A percentile compares a stretch with the other conserved stretches of the same genome.
Conservation (phyloP, 2,113 vertebrate genomes). For the Microtus ochrogaster region DNA sequence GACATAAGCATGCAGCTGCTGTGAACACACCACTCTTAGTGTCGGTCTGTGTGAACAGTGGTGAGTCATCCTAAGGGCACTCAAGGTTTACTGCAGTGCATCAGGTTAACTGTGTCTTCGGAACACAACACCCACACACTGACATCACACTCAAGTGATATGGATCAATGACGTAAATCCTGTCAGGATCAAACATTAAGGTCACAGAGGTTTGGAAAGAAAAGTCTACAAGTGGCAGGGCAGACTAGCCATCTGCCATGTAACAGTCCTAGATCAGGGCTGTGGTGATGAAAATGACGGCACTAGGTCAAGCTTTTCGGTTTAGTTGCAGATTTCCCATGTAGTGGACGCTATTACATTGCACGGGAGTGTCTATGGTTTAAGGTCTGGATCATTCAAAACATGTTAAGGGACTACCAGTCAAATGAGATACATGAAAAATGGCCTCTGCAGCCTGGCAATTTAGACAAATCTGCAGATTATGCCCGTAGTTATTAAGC, state of each 20-base stretch:
- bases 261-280: conserved; percentile 78
- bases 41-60: conserved; percentile 82
- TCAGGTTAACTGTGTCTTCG: conserved; percentile 86
- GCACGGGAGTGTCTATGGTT: conserved; percentile 41
- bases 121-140: conserved; percentile 86
- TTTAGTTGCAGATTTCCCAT: conserved; percentile 75
- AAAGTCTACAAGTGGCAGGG: conserved; percentile 76
- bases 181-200: conserved; percentile 85
- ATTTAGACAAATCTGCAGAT: conserved; percentile 9
- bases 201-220: conserved; percentile 77
- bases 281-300: conserved; percentile 80
- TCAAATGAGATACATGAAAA: conserved; percentile 44
- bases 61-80: conserved; percentile 83
- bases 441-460: not conserved
- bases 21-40: conserved; percentile 85
- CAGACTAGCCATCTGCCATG: conserved; percentile 68
- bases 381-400: conserved; percentile 59
- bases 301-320: conserved; percentile 41
- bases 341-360: conserved; percentile 26
- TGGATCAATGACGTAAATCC: conserved; percentile 86
- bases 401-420: conserved; percentile 10
- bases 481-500: not conserved
- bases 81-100: conserved; percentile 86
- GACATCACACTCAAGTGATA: conserved; percentile 87
- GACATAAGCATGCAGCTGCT: conserved; percentile 79